Conservation (phyloP, 1,140 invertebrate species). For the Macrocentrus cingulum region DNA sequence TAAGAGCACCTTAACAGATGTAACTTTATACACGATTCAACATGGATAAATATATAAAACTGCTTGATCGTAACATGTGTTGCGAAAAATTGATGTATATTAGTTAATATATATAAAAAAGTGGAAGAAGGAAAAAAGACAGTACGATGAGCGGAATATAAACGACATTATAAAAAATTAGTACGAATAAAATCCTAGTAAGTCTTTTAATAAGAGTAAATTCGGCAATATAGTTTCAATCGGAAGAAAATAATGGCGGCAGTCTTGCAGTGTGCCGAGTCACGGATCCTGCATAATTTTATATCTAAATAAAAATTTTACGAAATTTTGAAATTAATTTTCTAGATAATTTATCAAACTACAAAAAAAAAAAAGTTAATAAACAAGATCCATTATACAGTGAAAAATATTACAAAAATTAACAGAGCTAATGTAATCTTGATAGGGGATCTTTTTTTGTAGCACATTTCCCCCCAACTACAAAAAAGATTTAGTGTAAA, state of each 20-base stretch:
- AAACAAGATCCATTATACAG: no score
- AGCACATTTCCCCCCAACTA: no score
- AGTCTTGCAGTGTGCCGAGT: slow-evolving; percentile 1
- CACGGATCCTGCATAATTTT: not conserved
- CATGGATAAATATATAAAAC: slow-evolving; percentile 40
- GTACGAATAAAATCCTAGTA: slow-evolving; percentile 18
- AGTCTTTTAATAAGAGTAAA: slow-evolving; percentile 29
- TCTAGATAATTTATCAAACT: no score
- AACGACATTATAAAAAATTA: slow-evolving; percentile 11
- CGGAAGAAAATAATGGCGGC: not conserved
- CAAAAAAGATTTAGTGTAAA: no score
- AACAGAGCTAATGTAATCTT: no score
- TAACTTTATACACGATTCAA: slow-evolving; percentile 37
- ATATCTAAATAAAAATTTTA: no score
- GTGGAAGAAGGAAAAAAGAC: slow-evolving; percentile 26
- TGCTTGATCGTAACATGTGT: slow-evolving; percentile 19
- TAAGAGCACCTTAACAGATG: slow-evolving; percentile 21
- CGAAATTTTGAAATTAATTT: no score
- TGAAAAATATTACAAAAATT: no score
- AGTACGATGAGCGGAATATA: slow-evolving; percentile 16
- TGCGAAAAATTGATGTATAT: slow-evolving; percentile 13
- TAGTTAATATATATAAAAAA: slow-evolving; percentile 26
- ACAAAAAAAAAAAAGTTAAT: no score
- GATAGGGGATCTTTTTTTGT: no score
- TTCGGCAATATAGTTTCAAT: slow-evolving; percentile 4